These are phyloP conservation scores for Tachuris rubrigastra DNA, from an alignment of 2,113 vertebrate genomes.

Conservation along the genomic window DNA sequence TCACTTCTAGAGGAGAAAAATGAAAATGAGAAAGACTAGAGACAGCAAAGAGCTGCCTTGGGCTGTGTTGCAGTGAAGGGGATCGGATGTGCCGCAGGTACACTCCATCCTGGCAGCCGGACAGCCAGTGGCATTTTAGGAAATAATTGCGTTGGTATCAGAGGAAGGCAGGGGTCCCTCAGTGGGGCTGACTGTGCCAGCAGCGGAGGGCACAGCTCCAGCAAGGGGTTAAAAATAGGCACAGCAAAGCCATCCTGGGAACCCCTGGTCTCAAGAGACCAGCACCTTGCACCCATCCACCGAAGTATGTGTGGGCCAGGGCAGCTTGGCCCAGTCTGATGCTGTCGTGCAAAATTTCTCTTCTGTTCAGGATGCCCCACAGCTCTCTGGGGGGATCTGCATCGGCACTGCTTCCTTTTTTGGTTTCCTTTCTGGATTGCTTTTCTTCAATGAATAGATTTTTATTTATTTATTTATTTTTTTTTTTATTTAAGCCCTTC, in stretches of 20 bases:
- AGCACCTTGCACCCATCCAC: neutral
- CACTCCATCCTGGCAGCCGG: fast-evolving
- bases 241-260: neutral
- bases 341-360: neutral
- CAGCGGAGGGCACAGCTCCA: neutral
- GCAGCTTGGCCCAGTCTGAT: neutral
- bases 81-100: fast-evolving
- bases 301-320: neutral
- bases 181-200: neutral
- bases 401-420: constrained; percentile 28
- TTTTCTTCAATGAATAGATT: constrained; percentile 51
- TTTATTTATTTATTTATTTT: too few species aligned
- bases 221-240: neutral
- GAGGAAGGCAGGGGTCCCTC: neutral
- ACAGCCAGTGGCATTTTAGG: neutral
- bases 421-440: constrained; percentile 44
- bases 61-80: too few species aligned
- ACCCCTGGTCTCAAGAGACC: neutral
- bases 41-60: too few species aligned
- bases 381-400: neutral
- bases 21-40: neutral
- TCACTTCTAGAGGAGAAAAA: neutral
- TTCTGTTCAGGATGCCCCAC: neutral
- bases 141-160: neutral
- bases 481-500: neutral